Conservation (phyloP, 2,797 vertebrate genomes). For the Chaetodon trifasciatus region DNA sequence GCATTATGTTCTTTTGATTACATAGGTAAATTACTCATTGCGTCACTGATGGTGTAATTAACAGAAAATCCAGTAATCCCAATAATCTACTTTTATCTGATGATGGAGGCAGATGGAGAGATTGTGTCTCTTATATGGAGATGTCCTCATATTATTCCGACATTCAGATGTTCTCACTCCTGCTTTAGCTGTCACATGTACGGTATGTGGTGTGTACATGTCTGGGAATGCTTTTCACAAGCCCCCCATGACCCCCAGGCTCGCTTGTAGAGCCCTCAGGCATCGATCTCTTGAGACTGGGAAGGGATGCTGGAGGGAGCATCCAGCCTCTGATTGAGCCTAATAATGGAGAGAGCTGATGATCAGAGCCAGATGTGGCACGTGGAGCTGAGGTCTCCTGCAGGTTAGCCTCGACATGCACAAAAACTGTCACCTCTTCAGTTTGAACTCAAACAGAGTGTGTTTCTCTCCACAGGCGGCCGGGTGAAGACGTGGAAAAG, state of each 20-base stretch:
- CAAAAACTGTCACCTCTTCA: constrained; percentile 23
- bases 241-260: background rate
- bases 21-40: constrained; percentile 42
- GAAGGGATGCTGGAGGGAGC: constrained; percentile 24
- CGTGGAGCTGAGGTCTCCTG: constrained; percentile 61
- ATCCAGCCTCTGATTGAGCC: constrained; percentile 59
- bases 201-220: background rate
- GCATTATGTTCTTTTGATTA: constrained; percentile 42
- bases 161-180: constrained; percentile 10
- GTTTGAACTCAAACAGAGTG: constrained; percentile 23
- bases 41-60: constrained; percentile 59
- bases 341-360: constrained; percentile 52
- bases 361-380: constrained; percentile 79
- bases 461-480: constrained; percentile 86
- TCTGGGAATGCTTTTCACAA: constrained; percentile 47
- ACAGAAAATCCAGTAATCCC: constrained; percentile 70
- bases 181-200: constrained; percentile 21
- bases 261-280: constrained; percentile 15
- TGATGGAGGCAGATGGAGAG: constrained; percentile 55
- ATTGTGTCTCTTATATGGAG: constrained; percentile 20
- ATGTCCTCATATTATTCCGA: constrained; percentile 16
- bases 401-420: constrained; percentile 48
- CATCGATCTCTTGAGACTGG: constrained; percentile 26
- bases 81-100: constrained; percentile 68
- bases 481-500: constrained; percentile 99